These are phyloP conservation scores for Scaptomyza polygonia DNA, from an alignment of 2,888 invertebrate genomes.

Conservation along the genomic window DNA sequence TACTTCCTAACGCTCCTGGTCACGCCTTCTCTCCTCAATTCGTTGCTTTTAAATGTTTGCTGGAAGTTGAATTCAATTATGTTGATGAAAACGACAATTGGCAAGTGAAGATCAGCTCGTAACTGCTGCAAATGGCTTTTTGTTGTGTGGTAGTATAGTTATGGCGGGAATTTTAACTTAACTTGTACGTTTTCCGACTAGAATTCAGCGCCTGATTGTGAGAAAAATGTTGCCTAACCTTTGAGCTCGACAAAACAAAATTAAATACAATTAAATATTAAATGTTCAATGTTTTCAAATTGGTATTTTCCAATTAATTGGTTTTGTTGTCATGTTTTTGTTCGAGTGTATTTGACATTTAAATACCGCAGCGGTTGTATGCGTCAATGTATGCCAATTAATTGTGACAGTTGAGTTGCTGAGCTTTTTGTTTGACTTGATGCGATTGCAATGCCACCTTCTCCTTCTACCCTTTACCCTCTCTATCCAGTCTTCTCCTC, in stretches of 20 bases:
- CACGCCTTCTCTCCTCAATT: not conserved
- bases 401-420: conserved; percentile 48
- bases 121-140: not conserved
- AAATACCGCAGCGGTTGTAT: conserved; percentile 34
- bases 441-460: conserved; percentile 37
- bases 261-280: too few relatives aligned
- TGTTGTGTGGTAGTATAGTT: too few relatives aligned
- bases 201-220: too few relatives aligned
- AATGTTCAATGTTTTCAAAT: too few relatives aligned
- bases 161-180: too few relatives aligned
- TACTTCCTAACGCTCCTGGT: not conserved
- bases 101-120: conserved; percentile 23
- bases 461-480: not conserved
- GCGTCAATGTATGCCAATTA: conserved; percentile 56
- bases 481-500: too few relatives aligned
- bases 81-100: conserved; percentile 73
- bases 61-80: conserved; percentile 66
- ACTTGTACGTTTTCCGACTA: too few relatives aligned
- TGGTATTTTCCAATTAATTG: too few relatives aligned
- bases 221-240: too few relatives aligned
- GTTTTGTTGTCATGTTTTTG: not conserved
- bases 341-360: conserved; percentile 36
- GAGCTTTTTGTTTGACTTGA: conserved; percentile 42
- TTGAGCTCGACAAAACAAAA: too few relatives aligned
- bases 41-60: conserved; percentile 15